Evolutionary conservation across 2,113 vertebrate species (phyloP).

Genomic region (Andinoacara biseriatus): DNA sequence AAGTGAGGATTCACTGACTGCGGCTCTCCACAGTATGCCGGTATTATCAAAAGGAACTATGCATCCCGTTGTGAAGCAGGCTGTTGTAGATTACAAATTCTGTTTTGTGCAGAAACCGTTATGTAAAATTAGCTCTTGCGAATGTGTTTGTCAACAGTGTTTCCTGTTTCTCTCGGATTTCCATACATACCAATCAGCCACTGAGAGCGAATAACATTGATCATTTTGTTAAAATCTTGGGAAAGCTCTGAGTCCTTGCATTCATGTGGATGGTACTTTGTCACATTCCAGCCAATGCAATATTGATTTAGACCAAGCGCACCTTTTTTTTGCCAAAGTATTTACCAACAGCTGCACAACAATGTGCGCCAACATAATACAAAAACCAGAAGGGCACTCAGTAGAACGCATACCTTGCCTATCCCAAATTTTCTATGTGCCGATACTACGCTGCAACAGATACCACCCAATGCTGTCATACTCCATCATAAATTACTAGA

Average conservation of each 20-base stretch:
- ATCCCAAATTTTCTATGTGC: too few relatives aligned
- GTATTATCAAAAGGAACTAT: constrained; percentile 8
- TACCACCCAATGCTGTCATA: too few relatives aligned
- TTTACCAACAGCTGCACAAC: not conserved
- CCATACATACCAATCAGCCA: not conserved
- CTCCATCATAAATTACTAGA: too few relatives aligned
- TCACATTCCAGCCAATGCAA: not conserved
- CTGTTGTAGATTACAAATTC: constrained; percentile 8
- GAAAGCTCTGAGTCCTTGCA: not conserved
- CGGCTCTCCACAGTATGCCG: not conserved
- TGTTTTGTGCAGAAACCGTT: not conserved
- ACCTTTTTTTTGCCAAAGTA: not conserved
- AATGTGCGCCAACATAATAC: not conserved
- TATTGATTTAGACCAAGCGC: not conserved
- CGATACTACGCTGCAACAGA: too few relatives aligned
- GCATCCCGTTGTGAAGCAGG: constrained; percentile 15
- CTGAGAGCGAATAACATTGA: not conserved
- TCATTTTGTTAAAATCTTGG: not conserved
- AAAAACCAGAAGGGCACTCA: not conserved
- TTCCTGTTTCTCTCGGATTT: not conserved
- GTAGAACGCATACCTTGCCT: too few relatives aligned
- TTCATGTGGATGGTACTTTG: not conserved
- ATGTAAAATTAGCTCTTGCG: not conserved
- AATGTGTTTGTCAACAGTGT: not conserved
- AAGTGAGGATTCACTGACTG: not conserved